phyloP scores from a whole-genome alignment of 2,888 invertebrate species.

The Invenusta paracnida region DNA sequence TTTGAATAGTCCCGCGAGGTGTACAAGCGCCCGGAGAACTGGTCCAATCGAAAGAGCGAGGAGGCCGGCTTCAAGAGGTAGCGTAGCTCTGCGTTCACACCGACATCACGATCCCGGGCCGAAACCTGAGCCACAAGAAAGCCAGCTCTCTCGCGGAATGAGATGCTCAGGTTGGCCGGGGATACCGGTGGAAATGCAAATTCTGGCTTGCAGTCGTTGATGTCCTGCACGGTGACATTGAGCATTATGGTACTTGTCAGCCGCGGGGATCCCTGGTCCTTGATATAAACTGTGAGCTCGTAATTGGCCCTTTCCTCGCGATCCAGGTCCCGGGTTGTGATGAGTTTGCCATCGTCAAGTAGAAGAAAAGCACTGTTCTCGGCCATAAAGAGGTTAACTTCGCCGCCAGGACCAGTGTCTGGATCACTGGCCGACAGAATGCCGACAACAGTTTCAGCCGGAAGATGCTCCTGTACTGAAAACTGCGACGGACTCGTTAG shows the following conservation, averaged over 20 bases:
- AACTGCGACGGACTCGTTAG: background rate
- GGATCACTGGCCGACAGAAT: slow-evolving; percentile 1
- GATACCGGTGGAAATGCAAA: slow-evolving; percentile 19
- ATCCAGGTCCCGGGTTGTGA: background rate
- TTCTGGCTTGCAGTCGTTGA: slow-evolving; percentile 28
- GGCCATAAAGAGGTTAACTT: background rate
- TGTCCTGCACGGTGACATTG: background rate
- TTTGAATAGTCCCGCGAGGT: background rate
- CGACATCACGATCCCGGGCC: background rate
- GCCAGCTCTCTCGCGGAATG: background rate
- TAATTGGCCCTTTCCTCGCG: background rate
- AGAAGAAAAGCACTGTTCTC: background rate
- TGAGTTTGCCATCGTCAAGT: background rate
- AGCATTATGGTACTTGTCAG: background rate
- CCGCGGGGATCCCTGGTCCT: background rate
- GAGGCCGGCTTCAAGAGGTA: background rate
- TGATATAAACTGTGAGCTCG: background rate
- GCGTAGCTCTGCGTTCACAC: background rate
- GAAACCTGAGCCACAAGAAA: slow-evolving; percentile 9
- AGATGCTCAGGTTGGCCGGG: slow-evolving; percentile 13
- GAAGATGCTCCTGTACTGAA: background rate
- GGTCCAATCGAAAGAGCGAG: background rate
- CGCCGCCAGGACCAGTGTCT: background rate
- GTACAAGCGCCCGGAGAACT: background rate
- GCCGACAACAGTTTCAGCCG: background rate